Percentiles rank a stretch among this genome's conserved stretches.
Evolutionary conservation across 2,113 vertebrate species (phyloP).

Genomic region (Protobothrops flavoviridis): DNA sequence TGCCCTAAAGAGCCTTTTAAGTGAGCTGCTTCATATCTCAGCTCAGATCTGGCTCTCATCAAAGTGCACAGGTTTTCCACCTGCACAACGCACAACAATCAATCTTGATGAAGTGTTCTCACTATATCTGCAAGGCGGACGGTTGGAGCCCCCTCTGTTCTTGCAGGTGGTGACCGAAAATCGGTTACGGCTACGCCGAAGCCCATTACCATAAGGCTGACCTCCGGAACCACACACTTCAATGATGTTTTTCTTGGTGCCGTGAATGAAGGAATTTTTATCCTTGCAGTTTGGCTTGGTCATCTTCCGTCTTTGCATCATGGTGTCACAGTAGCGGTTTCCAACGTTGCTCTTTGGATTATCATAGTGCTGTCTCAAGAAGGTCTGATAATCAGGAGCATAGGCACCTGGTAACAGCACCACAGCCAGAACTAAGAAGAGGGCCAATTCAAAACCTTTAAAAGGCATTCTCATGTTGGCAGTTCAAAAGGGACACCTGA

Average conservation of each 20-base stretch:
- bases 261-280: constrained; percentile 6
- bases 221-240: neutral
- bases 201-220: neutral
- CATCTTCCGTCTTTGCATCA: neutral
- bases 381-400: neutral
- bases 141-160: neutral
- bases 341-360: neutral
- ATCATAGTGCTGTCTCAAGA: constrained; percentile 8
- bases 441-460: neutral
- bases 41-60: neutral
- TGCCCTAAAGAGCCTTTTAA: neutral
- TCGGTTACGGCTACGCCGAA: neutral
- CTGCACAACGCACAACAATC: neutral
- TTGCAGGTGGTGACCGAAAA: constrained; percentile 14
- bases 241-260: neutral
- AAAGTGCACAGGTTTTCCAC: neutral
- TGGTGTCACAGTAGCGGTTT: neutral
- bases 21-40: neutral
- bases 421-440: neutral
- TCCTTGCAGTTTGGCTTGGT: constrained; percentile 4
- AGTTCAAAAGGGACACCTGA: neutral
- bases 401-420: neutral
- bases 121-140: neutral
- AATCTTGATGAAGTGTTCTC: neutral
- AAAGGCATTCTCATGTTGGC: neutral